Percentiles rank a stretch among this genome's conserved stretches.
Conservation (phyloP, 2,113 vertebrate genomes). For the Eptesicus fuscus region DNA sequence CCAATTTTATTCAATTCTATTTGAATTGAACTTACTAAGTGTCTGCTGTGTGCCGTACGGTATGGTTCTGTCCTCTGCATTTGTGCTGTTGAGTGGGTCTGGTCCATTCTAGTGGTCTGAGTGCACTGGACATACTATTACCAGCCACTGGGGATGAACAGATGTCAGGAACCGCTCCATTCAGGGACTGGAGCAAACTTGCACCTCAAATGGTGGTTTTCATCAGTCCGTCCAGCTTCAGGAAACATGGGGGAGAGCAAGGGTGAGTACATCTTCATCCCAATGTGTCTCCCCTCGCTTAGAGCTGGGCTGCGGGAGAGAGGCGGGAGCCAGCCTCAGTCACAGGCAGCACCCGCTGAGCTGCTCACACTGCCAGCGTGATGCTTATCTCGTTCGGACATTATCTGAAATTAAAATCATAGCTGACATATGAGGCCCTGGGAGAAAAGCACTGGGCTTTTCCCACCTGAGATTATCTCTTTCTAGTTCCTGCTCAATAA, state of each 20-base stretch:
- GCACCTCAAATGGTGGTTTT: neutral
- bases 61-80: neutral
- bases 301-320: too few relatives aligned
- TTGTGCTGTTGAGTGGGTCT: neutral
- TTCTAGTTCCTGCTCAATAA: slow-evolving; percentile 68
- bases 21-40: neutral
- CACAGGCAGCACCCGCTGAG: slow-evolving; percentile 24
- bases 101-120: neutral
- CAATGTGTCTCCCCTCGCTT: neutral
- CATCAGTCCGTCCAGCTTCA: neutral
- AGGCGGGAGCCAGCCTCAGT: neutral
- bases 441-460: slow-evolving; percentile 72
- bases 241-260: neutral
- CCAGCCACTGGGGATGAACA: neutral
- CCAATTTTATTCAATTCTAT: neutral
- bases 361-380: slow-evolving; percentile 26
- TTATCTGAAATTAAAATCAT: slow-evolving; percentile 87
- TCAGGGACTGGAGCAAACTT: neutral
- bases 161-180: neutral
- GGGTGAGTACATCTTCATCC: neutral
- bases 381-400: slow-evolving; percentile 76
- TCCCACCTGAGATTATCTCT: slow-evolving; percentile 72
- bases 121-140: neutral
- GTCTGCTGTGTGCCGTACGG: neutral
- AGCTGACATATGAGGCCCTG: slow-evolving; percentile 75